These are phyloP conservation scores for Sarcophaga caerulescens DNA, from an alignment of 2,888 invertebrate species.

Conservation along the genomic window DNA sequence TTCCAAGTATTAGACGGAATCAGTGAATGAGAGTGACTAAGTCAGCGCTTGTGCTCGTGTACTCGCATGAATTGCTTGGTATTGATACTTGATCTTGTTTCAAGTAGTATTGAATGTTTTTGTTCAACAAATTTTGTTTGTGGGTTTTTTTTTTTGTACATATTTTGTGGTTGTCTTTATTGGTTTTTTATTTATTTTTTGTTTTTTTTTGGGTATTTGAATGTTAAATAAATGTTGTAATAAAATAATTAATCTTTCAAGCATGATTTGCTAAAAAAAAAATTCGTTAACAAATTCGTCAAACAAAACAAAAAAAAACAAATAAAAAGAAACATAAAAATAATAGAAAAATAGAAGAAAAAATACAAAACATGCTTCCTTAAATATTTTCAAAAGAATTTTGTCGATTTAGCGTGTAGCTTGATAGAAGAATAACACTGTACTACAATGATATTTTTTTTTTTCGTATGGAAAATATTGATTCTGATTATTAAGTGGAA, in stretches of 20 bases:
- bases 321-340: not conserved
- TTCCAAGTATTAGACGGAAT: no score
- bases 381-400: slow-evolving; percentile 5
- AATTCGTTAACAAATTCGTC: slow-evolving; percentile 16
- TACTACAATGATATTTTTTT: not conserved
- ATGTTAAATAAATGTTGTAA: slow-evolving; percentile 51
- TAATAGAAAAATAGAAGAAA: not conserved
- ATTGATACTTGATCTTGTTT: slow-evolving; percentile 68
- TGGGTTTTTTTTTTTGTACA: not conserved
- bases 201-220: slow-evolving; percentile 21
- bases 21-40: not conserved
- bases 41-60: not conserved
- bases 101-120: slow-evolving; percentile 38
- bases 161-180: slow-evolving; percentile 43
- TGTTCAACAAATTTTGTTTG: slow-evolving; percentile 25
- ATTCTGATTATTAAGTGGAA: not conserved
- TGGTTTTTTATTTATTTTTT: not conserved
- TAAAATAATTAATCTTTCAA: slow-evolving; percentile 54
- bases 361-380: slow-evolving; percentile 48
- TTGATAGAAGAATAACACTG: not conserved
- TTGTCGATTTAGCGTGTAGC: not conserved
- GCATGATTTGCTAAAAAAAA: slow-evolving; percentile 35
- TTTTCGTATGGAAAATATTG: not conserved
- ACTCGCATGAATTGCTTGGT: slow-evolving; percentile 30
- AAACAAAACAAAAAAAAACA: slow-evolving; percentile 1